A percentile compares a stretch with the other conserved stretches of the same genome.
These are phyloP conservation scores for Burhinus bistriatus DNA, from an alignment of 2,113 vertebrate species.

Conservation along the genomic window DNA sequence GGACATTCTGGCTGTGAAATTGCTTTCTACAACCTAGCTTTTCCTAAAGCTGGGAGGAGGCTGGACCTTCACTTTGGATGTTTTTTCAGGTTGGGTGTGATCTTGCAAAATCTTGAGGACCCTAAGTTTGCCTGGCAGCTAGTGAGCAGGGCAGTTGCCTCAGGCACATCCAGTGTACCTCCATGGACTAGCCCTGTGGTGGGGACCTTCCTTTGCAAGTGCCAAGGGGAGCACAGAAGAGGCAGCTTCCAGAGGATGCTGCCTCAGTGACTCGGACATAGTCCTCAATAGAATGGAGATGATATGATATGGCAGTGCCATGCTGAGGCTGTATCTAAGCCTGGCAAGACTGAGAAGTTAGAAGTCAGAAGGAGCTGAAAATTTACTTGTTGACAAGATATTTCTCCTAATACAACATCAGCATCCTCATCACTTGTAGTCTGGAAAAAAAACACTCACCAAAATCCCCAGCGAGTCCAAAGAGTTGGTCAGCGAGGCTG, in stretches of 20 bases:
- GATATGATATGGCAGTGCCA: too few species aligned
- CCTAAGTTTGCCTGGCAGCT: background rate
- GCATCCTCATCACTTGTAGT: background rate
- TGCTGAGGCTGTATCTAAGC: background rate
- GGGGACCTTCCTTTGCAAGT: background rate
- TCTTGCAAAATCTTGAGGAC: background rate
- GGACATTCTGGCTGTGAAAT: background rate
- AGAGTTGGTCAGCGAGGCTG: background rate
- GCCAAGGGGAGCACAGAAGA: background rate
- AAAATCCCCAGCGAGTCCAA: background rate
- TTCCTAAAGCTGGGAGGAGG: background rate
- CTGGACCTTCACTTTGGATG: background rate
- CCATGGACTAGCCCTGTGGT: background rate
- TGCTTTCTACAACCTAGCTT: background rate
- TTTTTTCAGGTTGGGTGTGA: background rate
- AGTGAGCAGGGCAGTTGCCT: background rate
- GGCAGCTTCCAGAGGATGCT: background rate
- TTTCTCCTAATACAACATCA: background rate
- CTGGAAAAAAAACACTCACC: background rate
- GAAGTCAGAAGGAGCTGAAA: background rate
- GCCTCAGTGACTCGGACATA: background rate
- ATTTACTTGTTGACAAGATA: background rate
- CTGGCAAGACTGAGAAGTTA: background rate
- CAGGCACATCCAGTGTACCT: background rate
- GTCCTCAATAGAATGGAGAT: background rate